Percentiles rank a stretch among this genome's conserved stretches.
Conservation (phyloP, 2,888 invertebrate genomes). For the Cryptocephalus moraei region DNA sequence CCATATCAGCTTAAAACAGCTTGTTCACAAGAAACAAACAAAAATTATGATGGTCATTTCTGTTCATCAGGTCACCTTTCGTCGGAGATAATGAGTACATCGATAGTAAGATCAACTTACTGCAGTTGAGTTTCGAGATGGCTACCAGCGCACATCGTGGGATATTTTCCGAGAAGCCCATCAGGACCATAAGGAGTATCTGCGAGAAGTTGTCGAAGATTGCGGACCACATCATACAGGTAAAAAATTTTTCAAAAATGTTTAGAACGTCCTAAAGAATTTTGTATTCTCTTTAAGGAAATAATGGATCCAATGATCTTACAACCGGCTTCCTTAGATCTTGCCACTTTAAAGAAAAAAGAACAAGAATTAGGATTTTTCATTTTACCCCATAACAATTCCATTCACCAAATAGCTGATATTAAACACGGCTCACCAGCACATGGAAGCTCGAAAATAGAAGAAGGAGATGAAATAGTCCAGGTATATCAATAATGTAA, state of each 20-base stretch:
- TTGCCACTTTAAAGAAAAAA: slow-evolving; percentile 77
- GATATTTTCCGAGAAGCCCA: slow-evolving; percentile 78
- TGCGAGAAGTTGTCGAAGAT: slow-evolving; percentile 67
- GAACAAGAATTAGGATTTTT: slow-evolving; percentile 84
- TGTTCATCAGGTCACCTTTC: slow-evolving; percentile 43
- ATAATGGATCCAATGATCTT: slow-evolving; percentile 82
- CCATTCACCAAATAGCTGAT: slow-evolving; percentile 72
- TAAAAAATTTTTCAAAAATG: slow-evolving; percentile 30
- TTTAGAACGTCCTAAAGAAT: not conserved
- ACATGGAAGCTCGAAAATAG: slow-evolving; percentile 83
- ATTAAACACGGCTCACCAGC: slow-evolving; percentile 88
- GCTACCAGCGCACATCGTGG: slow-evolving; percentile 87
- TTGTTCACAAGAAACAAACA: too few species aligned
- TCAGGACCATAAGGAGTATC: slow-evolving; percentile 60
- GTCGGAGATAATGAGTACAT: slow-evolving; percentile 58
- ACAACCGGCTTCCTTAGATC: slow-evolving; percentile 83
- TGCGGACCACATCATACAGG: slow-evolving; percentile 78
- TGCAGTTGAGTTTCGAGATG: slow-evolving; percentile 74
- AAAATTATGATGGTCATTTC: not conserved
- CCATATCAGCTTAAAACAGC: too few species aligned
- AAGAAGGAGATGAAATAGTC: slow-evolving; percentile 93
- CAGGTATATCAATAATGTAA: slow-evolving; percentile 48
- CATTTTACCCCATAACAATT: slow-evolving; percentile 77
- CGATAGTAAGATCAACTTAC: slow-evolving; percentile 58
- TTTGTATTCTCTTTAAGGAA: slow-evolving; percentile 40